Base-by-base conservation (phyloP, 1,140 invertebrate genomes). In the Cecropterus lyciades region DNA sequence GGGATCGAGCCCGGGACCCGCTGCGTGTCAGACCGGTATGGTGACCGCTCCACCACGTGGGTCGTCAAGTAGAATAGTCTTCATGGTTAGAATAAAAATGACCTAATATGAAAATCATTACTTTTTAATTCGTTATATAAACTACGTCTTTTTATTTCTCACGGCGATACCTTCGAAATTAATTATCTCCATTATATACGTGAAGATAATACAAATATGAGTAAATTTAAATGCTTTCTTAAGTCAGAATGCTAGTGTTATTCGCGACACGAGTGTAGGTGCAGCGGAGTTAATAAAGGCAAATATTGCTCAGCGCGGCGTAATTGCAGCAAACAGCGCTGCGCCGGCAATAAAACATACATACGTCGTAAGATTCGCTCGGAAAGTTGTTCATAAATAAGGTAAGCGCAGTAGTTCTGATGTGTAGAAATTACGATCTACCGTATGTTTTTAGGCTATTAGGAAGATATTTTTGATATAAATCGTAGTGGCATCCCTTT, bases 321-420 rank as follows among this genome's bases (percentile, higher is more conserved):
- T 75, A 72, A 79, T 74, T 78, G 72, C 62, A 72, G 70, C 73
- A 75, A 77, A 80, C 72, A 77, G 64, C 65, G 65, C 59, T 57
- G 57, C 53, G 53, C 53, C 55, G 46, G 71, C 63, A 62, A 74
- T 80, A 77, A 77, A 80, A 76, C 69, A 77, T 63, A 67, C 67
- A 69, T 66, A 68, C 67, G 70, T 69, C 69, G 55, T 17, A 13
- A 57, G n/a, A n/a, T 11, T 57, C 20, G 55, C 55, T 15, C n/a
- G 42, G 9, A 27, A 45, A 57, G 42, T 57, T 15, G 6, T n/a
- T 45, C 55, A 57, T 45, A 45, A 37, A 57, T 9, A 43, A 57
- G 45, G 69, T 57, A 3, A 0, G 70, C 49, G 59, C 16, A 20
- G 70, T 70, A 75, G 48, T 14, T 52, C 69, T 11, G 24, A 20